Conservation (phyloP, 2,797 vertebrate genomes). For the Lagodon rhomboides region DNA sequence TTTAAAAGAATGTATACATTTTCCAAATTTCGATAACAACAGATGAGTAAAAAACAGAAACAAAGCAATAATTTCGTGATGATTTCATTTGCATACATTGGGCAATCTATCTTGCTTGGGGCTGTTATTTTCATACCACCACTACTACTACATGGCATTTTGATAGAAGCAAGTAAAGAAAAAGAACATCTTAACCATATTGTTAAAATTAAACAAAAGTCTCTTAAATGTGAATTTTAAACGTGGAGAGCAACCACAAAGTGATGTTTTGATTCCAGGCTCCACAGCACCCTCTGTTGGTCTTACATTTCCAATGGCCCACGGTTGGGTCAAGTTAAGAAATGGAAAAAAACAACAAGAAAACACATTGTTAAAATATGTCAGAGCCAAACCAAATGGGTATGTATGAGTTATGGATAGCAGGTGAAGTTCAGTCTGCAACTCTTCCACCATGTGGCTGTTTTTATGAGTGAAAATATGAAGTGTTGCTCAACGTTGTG, state of each 20-base stretch:
- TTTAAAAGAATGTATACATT: no score
- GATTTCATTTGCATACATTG: slow-evolving; percentile 7
- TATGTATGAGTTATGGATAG: slow-evolving; percentile 23
- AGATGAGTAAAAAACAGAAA: neutral
- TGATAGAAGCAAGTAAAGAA: neutral
- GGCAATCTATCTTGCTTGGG: neutral
- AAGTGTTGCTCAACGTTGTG: neutral
- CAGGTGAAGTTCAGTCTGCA: slow-evolving; percentile 29
- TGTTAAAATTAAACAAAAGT: slow-evolving; percentile 13
- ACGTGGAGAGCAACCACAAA: slow-evolving; percentile 9
- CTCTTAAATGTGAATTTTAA: slow-evolving; percentile 26
- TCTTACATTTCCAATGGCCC: slow-evolving; percentile 16
- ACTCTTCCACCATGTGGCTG: neutral
- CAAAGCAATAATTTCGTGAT: neutral
- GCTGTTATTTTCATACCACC: slow-evolving; percentile 4
- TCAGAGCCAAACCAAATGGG: slow-evolving; percentile 17
- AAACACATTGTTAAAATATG: neutral
- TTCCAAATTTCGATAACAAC: no score
- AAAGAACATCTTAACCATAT: neutral
- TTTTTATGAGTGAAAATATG: slow-evolving; percentile 12
- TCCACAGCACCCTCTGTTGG: slow-evolving; percentile 75
- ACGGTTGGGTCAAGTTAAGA: neutral
- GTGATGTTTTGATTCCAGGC: slow-evolving; percentile 38
- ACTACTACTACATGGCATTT: neutral
- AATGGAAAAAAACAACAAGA: slow-evolving; percentile 1